Evolutionary conservation across 2,888 invertebrate species (phyloP).

Genomic region (Lordiphosa fenestrarum): DNA sequence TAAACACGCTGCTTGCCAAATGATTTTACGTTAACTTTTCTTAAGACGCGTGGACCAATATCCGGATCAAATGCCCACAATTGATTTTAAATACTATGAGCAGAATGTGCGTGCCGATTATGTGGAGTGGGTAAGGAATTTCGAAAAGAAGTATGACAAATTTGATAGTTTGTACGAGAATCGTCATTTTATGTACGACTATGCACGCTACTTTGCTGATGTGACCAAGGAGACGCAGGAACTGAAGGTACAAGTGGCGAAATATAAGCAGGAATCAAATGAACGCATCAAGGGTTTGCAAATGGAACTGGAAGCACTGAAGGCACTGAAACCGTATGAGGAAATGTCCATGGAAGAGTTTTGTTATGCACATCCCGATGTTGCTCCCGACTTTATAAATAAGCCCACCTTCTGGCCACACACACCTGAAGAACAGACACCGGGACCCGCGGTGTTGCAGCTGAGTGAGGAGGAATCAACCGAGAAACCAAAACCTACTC

Average conservation of each 20-base stretch:
- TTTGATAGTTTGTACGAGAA: slow-evolving; percentile 54
- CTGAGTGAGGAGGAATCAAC: slow-evolving; percentile 8
- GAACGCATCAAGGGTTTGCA: slow-evolving; percentile 80
- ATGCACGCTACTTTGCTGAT: slow-evolving; percentile 76
- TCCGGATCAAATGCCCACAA: slow-evolving; percentile 87
- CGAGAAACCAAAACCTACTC: background rate
- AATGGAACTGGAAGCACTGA: slow-evolving; percentile 83
- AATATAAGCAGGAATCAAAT: slow-evolving; percentile 63
- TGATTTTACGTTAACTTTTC: background rate
- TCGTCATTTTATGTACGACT: slow-evolving; percentile 53
- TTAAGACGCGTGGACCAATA: slow-evolving; percentile 58
- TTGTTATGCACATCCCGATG: slow-evolving; percentile 86
- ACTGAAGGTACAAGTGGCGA: slow-evolving; percentile 79
- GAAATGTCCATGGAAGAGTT: slow-evolving; percentile 93
- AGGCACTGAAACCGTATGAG: slow-evolving; percentile 85
- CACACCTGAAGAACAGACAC: slow-evolving; percentile 83
- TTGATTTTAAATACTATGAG: slow-evolving; percentile 92
- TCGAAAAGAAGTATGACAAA: slow-evolving; percentile 87
- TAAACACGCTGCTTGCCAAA: too few relatives aligned
- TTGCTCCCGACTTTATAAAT: slow-evolving; percentile 85
- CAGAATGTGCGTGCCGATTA: slow-evolving; percentile 83
- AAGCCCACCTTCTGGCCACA: slow-evolving; percentile 94
- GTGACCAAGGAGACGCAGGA: slow-evolving; percentile 85
- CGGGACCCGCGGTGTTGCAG: slow-evolving; percentile 32
- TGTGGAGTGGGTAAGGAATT: slow-evolving; percentile 90